Evolutionary conservation across 2,797 vertebrate species (phyloP).

Genomic region (Merluccius polli): DNA sequence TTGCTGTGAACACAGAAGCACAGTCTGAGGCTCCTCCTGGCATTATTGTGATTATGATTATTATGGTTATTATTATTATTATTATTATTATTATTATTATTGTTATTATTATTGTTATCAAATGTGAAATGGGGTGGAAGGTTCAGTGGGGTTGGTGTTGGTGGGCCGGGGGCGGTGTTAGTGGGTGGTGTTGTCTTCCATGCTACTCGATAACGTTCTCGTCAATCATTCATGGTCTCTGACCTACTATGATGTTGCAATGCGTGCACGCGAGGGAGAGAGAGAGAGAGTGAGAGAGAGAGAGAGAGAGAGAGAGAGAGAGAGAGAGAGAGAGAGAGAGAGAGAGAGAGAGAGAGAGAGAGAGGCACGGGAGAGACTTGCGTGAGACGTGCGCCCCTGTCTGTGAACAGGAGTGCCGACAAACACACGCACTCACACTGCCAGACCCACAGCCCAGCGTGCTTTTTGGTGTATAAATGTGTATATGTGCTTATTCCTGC

Average conservation of each 20-base stretch:
- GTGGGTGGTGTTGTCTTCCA: constrained; percentile 29
- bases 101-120: constrained; percentile 22
- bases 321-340: too few species aligned
- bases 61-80: too few species aligned
- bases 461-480: background rate
- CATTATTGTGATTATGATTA: too few species aligned
- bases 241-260: constrained; percentile 39
- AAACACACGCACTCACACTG: constrained; percentile 7
- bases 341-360: too few species aligned
- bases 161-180: constrained; percentile 15
- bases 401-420: constrained; percentile 1
- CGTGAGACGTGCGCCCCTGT: background rate
- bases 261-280: constrained; percentile 16
- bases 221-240: constrained; percentile 42
- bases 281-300: too few species aligned
- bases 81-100: too few species aligned
- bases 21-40: constrained; percentile 45
- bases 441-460: background rate
- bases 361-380: background rate
- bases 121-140: constrained; percentile 13
- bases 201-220: constrained; percentile 24
- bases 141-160: background rate
- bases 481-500: background rate
- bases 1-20: constrained; percentile 43
- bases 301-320: too few species aligned